Evolutionary conservation across 2,113 vertebrate species (phyloP), one percentile per base, ranked within the genome.

Genomic region (Rallus limicola): DNA sequence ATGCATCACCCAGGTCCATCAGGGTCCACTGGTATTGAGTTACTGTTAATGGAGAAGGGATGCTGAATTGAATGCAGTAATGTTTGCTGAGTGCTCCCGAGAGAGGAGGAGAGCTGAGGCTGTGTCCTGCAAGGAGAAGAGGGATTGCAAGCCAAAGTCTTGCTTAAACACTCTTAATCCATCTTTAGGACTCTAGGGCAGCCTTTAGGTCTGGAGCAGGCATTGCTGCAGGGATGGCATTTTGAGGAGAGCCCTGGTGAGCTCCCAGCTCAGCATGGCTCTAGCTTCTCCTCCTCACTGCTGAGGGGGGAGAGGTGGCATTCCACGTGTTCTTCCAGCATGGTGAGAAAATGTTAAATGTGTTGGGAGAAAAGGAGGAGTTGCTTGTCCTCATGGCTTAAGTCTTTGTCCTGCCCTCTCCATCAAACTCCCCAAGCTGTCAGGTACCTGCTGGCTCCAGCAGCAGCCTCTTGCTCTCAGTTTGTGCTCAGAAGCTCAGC

Each of bases 21-120:
- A 63, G 83, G 86, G 81, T 77, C 75, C n/a, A 8, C 72, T 50
- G 81, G 53, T 86, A 70, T 63, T 93, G 94, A 95, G 92, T 92
- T 93, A 58, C 76, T 91, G 85, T 11, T 63, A 88, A 86, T 85
- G 90, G 65, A 67, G 82, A 50, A 82, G 56, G 92, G 59, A 91
- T 82, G 77, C 81, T 59, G 89, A 88, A 91, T 11, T 79, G 93
- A 92, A 55, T 55, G 76, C 75, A 91, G 70, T 77, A 95, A 63
- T 5, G 10, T 65, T 95, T 58, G 26, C 50, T 40, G 76, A 68
- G 83, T 69, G 53, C 56, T 95, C 88, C 65, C 21, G 1, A 60
- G 78, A 68, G 81, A 93, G 44, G 50, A 65, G 50, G 44, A 80
- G 68, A 86, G 78, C 63, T 71, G 53, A 89, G 48, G 56, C 36